phyloP scores from a whole-genome alignment of 2,113 vertebrate species.

The Smithornis capensis region DNA sequence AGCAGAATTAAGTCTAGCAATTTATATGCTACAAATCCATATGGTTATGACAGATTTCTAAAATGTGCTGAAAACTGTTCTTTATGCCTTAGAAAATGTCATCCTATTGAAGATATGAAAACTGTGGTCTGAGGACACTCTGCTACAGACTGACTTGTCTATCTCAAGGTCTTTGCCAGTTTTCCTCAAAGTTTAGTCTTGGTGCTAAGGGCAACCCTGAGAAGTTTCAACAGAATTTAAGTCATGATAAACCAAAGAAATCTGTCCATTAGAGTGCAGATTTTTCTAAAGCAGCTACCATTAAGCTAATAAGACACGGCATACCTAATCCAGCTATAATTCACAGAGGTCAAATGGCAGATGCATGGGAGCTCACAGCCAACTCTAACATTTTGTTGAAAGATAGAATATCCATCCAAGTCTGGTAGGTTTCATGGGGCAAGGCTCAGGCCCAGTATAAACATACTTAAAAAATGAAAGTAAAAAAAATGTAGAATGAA shows the following conservation, averaged over 20 bases:
- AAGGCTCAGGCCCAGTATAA: constrained; percentile 14
- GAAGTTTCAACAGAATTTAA: not conserved
- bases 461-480: constrained; percentile 7
- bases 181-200: not conserved
- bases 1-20: not conserved
- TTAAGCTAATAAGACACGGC: constrained; percentile 30
- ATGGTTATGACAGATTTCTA: not conserved
- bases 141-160: not conserved
- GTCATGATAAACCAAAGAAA: not conserved
- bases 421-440: not conserved
- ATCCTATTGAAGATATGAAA: not conserved
- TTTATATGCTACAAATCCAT: not conserved
- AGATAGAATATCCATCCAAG: not conserved
- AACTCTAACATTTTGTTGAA: not conserved
- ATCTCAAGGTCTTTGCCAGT: not conserved
- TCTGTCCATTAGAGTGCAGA: not conserved
- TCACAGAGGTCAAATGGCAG: not conserved
- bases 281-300: not conserved
- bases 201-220: not conserved
- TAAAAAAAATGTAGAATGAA: not conserved
- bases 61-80: not conserved
- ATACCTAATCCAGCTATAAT: constrained; percentile 23
- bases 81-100: not conserved
- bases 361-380: rapidly evolving
- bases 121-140: not conserved